Base-by-base conservation (phyloP, 2,113 vertebrate genomes). In the Varanus komodoensis region DNA sequence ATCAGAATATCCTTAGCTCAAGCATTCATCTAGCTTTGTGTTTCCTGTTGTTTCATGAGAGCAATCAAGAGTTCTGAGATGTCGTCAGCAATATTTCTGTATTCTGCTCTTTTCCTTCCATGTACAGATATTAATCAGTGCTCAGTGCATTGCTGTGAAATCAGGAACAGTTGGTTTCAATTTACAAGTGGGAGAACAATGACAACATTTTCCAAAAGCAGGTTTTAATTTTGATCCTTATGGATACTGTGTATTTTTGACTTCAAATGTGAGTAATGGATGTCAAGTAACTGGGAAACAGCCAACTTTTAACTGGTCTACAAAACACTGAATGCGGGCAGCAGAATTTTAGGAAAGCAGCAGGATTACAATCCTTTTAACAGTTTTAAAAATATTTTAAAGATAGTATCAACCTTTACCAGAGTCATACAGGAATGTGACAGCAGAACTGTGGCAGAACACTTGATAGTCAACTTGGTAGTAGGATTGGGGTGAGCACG, bases 41-140 rank as follows among this genome's bases (percentile, higher is more conserved):
- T 34, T 48, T 21, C 0, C 0, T 81, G 34, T 1, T 27, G 0
- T 2, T 4, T 25, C 48, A 7, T 1, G 44, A 61, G 8, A 44
- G 44, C 78, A 3, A 78, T 84, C 6, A 25, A 75, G 25, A 77
- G 17, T 67, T 25, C 17, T 73, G 32, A 68, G 48, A 15, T 11
- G 0, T 0, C 1, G 27, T 19, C 52, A 34, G 27, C 15, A 34
- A 9, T 0, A 25, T 57, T 23, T 73, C 61, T 57, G 38, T 44
- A 44, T 86, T 48, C 2, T 80, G 34, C 25, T 25, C 3, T 5
- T 54, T 85, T 87, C 19, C 67, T 79, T 0, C 11, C 0, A 0
- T 12, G 25, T 11, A 73, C n/a, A n/a, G 80, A 52, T 0, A 27
- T 23, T n/a, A 48, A 64, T 3, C 57, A 6, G 34, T 0, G 73